Evolutionary conservation across 1,140 invertebrate genomes (phyloP).

Genomic region (Idris sp.): DNA sequence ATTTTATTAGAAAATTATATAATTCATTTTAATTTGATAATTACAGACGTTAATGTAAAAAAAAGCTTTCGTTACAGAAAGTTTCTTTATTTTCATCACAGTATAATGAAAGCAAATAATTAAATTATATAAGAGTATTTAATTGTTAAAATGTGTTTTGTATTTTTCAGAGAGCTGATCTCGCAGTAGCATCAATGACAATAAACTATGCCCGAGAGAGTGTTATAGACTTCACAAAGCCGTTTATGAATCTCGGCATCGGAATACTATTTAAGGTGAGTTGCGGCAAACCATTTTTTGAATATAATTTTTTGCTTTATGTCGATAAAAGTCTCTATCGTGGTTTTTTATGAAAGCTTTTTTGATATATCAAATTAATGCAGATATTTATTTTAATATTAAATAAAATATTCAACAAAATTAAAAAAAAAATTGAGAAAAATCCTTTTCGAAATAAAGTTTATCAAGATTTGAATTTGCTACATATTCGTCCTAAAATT

Average conservation of each 20-base stretch:
- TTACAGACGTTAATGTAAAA: too few relatives aligned
- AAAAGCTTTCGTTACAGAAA: too few relatives aligned
- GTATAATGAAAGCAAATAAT: too few relatives aligned
- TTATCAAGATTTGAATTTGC: too few relatives aligned
- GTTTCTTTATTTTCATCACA: too few relatives aligned
- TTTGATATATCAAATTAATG: conserved; percentile 21
- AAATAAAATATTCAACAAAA: too few relatives aligned
- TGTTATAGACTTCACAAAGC: conserved; percentile 95
- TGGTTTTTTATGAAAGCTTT: conserved; percentile 1
- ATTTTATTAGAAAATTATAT: too few relatives aligned
- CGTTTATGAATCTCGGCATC: conserved; percentile 92
- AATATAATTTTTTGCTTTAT: conserved; percentile 15
- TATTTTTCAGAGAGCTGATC: conserved; percentile 84
- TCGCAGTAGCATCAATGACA: conserved; percentile 90
- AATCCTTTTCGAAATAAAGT: too few relatives aligned
- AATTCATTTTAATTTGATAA: too few relatives aligned
- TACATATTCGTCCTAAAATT: too few relatives aligned
- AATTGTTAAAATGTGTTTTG: conserved; percentile 14
- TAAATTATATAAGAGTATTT: conserved; percentile 7
- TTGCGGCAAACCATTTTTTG: conserved; percentile 30
- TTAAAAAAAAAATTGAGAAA: too few relatives aligned
- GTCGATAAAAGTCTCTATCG: conserved; percentile 12
- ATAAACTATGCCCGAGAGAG: conserved; percentile 92
- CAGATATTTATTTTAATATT: too few relatives aligned
- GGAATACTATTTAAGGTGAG: conserved; percentile 86